phyloP scores from a whole-genome alignment of 2,113 vertebrate genomes.

The Ciconia maguari region DNA sequence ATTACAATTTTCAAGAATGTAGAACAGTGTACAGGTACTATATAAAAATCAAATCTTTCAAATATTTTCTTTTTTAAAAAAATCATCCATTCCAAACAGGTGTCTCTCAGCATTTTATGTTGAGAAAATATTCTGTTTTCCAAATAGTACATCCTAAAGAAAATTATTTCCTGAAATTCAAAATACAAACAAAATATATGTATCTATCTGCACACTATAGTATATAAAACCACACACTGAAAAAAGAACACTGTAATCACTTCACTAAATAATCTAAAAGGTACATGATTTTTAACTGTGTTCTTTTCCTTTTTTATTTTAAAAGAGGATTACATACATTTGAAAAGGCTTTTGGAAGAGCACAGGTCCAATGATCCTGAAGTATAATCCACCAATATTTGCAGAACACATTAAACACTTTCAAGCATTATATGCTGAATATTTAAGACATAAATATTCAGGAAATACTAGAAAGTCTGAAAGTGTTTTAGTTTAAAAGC shows the following conservation, averaged over 20 bases:
- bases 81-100: background rate
- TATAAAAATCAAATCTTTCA: background rate
- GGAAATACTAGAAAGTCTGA: background rate
- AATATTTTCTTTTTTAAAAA: background rate
- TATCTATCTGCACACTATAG: background rate
- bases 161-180: background rate
- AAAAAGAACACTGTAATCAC: background rate
- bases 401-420: background rate
- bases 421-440: background rate
- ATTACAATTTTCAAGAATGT: background rate
- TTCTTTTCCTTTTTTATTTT: background rate
- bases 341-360: background rate
- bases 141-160: background rate
- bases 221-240: background rate
- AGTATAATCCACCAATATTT: background rate
- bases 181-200: background rate
- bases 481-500: background rate
- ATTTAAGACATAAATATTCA: background rate
- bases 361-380: background rate
- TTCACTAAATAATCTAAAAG: background rate
- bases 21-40: accelerated
- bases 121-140: background rate
- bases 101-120: background rate
- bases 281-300: background rate
- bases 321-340: background rate